A percentile compares a stretch with the other conserved stretches of the same genome.
Evolutionary conservation across 2,888 invertebrate species (phyloP).

Genomic region (Drosophila mercatorum): DNA sequence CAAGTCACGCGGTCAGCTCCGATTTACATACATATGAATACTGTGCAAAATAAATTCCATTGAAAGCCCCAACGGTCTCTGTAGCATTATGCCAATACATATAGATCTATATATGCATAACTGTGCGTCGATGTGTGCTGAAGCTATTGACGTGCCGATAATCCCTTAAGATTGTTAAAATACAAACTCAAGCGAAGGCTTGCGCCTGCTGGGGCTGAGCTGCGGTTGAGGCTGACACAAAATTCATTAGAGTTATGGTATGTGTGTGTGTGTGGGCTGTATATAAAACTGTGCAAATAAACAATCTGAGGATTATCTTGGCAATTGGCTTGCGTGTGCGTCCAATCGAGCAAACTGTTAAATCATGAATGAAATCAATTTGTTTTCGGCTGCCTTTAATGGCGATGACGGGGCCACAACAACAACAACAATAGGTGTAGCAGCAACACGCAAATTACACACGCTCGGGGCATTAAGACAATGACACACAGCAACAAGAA

Average conservation of each 20-base stretch:
- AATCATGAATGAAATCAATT: conserved; percentile 76
- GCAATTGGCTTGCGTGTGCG: conserved; percentile 72
- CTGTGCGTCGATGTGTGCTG: conserved; percentile 15
- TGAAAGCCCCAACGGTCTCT: conserved; percentile 27
- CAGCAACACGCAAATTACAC: conserved; percentile 47
- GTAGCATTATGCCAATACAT: conserved; percentile 8
- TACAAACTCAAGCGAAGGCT: conserved; percentile 16
- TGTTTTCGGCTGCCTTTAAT: conserved; percentile 52
- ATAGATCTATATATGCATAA: not conserved
- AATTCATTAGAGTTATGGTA: conserved; percentile 48
- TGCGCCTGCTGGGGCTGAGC: not conserved
- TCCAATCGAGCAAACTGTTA: conserved; percentile 62
- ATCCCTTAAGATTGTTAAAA: conserved; percentile 68
- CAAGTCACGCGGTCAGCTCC: conserved; percentile 39
- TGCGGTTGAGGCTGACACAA: conserved; percentile 51
- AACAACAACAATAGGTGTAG: conserved; percentile 2
- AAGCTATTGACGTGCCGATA: conserved; percentile 60
- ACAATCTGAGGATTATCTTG: conserved; percentile 44
- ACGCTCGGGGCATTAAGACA: conserved; percentile 54
- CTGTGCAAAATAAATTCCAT: conserved; percentile 36
- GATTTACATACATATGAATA: conserved; percentile 46
- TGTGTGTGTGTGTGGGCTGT: conserved; percentile 22
- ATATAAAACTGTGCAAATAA: conserved; percentile 56
- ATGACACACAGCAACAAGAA: conserved; percentile 52
- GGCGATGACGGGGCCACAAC: conserved; percentile 32